Evolutionary conservation across 2,113 vertebrate genomes (phyloP), one percentile per base, ranked within the genome.

Genomic region (Marmota flaviventris): DNA sequence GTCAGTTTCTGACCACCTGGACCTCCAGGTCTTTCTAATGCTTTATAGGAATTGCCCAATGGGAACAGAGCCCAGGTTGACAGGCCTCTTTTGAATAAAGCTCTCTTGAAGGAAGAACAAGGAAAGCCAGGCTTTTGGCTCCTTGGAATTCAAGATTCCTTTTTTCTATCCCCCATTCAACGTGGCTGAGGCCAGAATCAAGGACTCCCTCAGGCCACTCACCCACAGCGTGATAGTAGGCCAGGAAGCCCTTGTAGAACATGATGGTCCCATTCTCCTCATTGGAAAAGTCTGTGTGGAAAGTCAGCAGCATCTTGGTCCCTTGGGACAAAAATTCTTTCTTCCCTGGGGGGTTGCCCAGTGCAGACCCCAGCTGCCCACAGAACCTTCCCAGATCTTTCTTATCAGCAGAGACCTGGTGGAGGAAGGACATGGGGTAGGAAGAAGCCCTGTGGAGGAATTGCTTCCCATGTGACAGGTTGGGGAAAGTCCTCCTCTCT

Each of bases 151-250:
- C 22, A 16, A 56, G 51, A 56, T 45, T 58, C 34, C 42, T 79
- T 27, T 89, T 78, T 77, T 61, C 20, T 6, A 16, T 56, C 29
- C 82, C 17, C 22, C 8, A 42, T 27, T n/a, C 14, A 42, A 32
- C 13, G 8, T 0, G n/a, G 18, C 20, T 8, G 37, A 85, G n/a
- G n/a, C 37, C 34, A 5, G 45, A 20, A 16, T 32, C 45, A 32
- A 39, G 72, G 61, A 4, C 0, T 25, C 29, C 4, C 16, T 22
- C 0, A 2, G 82, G 16, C 51, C 93, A 98, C 98, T 98, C 96
- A 99, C 99, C 99, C 87, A 99, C 98, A 9, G 99, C 99, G 96
- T 98, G 99, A 96, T 99, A 99, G 83, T 99, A 99, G 1, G 99
- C 99, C 45, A 98, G 98, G 97, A 99, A 99, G 93, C 99, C 99